phyloP scores from a whole-genome alignment of 1,140 invertebrate species.

The Papilio machaon region DNA sequence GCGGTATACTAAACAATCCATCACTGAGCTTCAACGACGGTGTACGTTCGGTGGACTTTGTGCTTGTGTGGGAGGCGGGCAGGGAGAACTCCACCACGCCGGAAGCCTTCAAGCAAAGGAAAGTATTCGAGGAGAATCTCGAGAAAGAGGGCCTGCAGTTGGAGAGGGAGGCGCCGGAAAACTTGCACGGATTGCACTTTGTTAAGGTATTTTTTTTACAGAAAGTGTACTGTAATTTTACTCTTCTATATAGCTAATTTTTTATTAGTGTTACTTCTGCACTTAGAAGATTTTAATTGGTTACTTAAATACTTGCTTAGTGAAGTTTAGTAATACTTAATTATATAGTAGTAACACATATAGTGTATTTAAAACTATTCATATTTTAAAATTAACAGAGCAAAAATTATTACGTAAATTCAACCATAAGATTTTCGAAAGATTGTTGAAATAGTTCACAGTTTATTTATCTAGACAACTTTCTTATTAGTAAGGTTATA shows the following conservation, averaged over 20 bases:
- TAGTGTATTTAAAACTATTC: no score
- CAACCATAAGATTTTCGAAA: no score
- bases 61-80: conserved; percentile 87
- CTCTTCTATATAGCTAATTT: background rate
- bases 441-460: background rate
- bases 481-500: background rate
- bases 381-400: no score
- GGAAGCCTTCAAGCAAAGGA: conserved; percentile 76
- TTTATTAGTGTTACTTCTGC: conserved; percentile 16
- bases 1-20: conserved; percentile 72
- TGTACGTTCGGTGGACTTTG: conserved; percentile 88
- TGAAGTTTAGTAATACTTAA: no score
- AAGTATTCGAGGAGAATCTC: conserved; percentile 86
- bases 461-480: background rate
- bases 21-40: conserved; percentile 87
- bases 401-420: no score
- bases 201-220: conserved; percentile 83
- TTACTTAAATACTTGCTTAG: no score
- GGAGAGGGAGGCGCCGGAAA: conserved; percentile 84
- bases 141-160: conserved; percentile 86
- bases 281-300: no score
- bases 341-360: no score
- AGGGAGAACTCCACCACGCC: conserved; percentile 75
- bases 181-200: conserved; percentile 85
- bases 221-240: background rate